phyloP scores from a whole-genome alignment of 1,140 invertebrate species.

The Pollicipes pollicipes region DNA sequence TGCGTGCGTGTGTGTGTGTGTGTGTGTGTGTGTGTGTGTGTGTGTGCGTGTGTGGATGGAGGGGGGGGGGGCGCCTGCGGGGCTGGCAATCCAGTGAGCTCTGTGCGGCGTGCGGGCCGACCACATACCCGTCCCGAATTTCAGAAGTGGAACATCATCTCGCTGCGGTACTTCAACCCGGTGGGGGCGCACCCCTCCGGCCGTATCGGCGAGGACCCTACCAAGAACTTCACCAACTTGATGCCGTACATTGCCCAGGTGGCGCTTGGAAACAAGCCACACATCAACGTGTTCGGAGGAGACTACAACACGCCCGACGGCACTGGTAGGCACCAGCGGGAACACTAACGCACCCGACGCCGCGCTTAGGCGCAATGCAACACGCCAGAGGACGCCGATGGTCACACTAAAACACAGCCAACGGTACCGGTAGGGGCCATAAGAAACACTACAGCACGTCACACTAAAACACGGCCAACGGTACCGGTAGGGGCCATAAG shows the following conservation, averaged over 20 bases:
- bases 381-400: too few relatives aligned
- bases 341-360: not conserved
- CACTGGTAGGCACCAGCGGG: slow-evolving; percentile 48
- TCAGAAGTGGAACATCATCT: slow-evolving; percentile 56
- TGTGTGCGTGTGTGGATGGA: too few relatives aligned
- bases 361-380: too few relatives aligned
- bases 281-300: slow-evolving; percentile 73
- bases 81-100: too few relatives aligned
- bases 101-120: too few relatives aligned
- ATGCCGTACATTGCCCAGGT: slow-evolving; percentile 88
- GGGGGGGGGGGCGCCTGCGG: too few relatives aligned
- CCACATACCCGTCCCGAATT: too few relatives aligned
- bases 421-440: too few relatives aligned
- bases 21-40: too few relatives aligned
- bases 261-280: slow-evolving; percentile 64
- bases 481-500: too few relatives aligned
- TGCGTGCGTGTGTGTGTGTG: too few relatives aligned
- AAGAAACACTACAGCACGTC: not conserved
- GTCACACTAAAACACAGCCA: too few relatives aligned
- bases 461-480: not conserved
- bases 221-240: slow-evolving; percentile 86
- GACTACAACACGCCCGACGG: slow-evolving; percentile 93
- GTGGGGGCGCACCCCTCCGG: slow-evolving; percentile 91
- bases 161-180: slow-evolving; percentile 95
- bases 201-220: slow-evolving; percentile 87